Percentiles rank a stretch among this genome's conserved stretches.
Evolutionary conservation across 2,113 vertebrate species (phyloP).

Genomic region (Hepsetus odoe): DNA sequence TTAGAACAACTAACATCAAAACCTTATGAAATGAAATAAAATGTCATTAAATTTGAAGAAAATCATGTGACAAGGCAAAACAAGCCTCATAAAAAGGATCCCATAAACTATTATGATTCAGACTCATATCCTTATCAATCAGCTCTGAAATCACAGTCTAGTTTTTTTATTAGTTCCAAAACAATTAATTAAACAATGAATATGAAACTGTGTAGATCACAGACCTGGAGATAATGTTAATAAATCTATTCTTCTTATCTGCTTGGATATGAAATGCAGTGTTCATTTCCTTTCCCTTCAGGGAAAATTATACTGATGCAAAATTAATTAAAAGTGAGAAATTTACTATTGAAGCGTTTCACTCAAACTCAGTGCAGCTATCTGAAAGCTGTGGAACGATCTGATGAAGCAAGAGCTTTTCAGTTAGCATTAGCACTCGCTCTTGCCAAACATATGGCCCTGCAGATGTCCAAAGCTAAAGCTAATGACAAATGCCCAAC

Average conservation of each 20-base stretch:
- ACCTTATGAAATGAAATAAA: no score
- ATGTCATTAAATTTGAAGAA: background rate
- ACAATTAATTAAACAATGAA: background rate
- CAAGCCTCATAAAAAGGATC: background rate
- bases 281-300: background rate
- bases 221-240: background rate
- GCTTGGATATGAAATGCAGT: background rate
- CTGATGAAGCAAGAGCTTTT: background rate
- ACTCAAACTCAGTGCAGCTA: background rate
- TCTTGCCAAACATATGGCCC: background rate
- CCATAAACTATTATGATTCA: background rate
- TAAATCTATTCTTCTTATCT: background rate
- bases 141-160: background rate
- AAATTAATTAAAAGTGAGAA: constrained; percentile 13
- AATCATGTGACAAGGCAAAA: background rate
- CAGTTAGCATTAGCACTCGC: background rate
- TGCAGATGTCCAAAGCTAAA: background rate
- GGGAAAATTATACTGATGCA: background rate
- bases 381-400: background rate
- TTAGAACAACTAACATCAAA: no score
- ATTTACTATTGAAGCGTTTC: background rate
- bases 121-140: background rate
- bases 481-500: background rate
- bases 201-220: background rate
- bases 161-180: background rate